Evolutionary conservation across 2,888 invertebrate genomes (phyloP).

Genomic region (Lacanobia wlatinum): DNA sequence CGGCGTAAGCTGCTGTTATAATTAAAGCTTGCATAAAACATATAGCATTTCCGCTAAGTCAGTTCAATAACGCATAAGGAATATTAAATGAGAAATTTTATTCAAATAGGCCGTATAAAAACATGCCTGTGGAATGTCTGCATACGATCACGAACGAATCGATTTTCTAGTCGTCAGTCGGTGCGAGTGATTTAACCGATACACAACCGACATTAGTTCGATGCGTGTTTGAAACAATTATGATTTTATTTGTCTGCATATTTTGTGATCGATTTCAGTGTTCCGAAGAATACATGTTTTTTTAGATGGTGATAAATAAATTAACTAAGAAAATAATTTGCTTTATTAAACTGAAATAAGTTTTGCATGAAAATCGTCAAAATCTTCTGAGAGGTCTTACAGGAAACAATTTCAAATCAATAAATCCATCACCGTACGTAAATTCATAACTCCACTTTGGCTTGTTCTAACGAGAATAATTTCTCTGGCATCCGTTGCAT

Average conservation of each 20-base stretch:
- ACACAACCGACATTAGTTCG: constrained; percentile 77
- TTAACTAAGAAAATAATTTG: not conserved
- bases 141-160: constrained; percentile 80
- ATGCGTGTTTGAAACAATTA: constrained; percentile 70
- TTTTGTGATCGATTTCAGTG: constrained; percentile 43
- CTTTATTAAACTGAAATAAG: not conserved
- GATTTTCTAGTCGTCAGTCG: constrained; percentile 85
- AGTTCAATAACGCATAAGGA: constrained; percentile 62
- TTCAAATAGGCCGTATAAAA: constrained; percentile 67
- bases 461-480: not conserved
- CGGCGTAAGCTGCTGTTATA: constrained; percentile 34
- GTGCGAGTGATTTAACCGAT: constrained; percentile 83
- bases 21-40: constrained; percentile 63
- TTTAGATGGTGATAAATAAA: not conserved
- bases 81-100: constrained; percentile 68
- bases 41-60: constrained; percentile 65
- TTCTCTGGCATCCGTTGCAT: not conserved
- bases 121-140: constrained; percentile 65
- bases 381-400: not conserved
- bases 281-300: not conserved
- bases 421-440: too few species aligned
- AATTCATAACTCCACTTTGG: not conserved
- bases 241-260: constrained; percentile 62
- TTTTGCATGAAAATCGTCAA: too few species aligned
- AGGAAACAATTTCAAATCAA: too few species aligned